Conservation (phyloP, 2,888 invertebrate species). For the Acanthococcus lagerstroemiae region DNA sequence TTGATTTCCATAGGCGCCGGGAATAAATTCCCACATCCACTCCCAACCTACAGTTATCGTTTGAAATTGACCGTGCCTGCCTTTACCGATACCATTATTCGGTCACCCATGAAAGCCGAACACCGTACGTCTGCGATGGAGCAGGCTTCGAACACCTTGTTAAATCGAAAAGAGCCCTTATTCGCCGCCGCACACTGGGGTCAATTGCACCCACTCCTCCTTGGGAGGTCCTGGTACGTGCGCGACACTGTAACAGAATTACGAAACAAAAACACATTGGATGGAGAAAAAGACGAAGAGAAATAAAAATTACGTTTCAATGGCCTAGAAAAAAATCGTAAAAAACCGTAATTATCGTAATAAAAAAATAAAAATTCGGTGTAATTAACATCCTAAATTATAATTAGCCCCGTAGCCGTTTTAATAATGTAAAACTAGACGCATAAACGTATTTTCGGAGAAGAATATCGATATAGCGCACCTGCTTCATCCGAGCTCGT, state of each 20-base stretch:
- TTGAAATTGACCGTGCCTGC: no score
- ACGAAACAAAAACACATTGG: not conserved
- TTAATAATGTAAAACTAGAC: not conserved
- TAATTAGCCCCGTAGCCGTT: not conserved
- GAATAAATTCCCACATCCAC: no score
- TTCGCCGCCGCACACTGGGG: no score
- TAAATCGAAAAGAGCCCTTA: no score
- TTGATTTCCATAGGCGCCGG: no score
- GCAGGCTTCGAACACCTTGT: no score
- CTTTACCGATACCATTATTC: no score
- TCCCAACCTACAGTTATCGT: no score
- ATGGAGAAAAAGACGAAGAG: not conserved
- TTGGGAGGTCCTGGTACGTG: not conserved
- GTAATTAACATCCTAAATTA: not conserved
- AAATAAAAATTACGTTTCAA: not conserved
- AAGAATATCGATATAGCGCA: not conserved
- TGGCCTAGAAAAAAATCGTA: not conserved
- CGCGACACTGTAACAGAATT: not conserved
- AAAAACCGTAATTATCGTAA: not conserved
- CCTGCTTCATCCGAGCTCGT: no score
- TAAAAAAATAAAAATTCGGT: not conserved
- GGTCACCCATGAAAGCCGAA: no score
- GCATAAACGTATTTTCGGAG: no score
- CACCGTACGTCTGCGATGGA: no score
- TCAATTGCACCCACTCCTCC: not conserved